phyloP scores from a whole-genome alignment of 1,140 invertebrate species.

The Scaptomyza hsui region DNA sequence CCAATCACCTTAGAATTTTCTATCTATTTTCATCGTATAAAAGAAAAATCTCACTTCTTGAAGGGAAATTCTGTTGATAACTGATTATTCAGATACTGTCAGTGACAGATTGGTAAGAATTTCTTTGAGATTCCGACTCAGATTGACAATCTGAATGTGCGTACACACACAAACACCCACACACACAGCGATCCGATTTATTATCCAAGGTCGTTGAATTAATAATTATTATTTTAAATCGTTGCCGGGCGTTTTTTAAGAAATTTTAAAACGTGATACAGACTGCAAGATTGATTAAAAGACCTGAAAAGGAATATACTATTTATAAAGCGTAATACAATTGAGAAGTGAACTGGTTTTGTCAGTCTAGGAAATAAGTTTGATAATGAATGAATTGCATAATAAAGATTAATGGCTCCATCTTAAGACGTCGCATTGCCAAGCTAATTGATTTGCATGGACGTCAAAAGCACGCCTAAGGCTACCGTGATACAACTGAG shows the following conservation, averaged over 20 bases:
- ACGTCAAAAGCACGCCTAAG: constrained; percentile 31
- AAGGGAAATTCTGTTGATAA: too few species aligned
- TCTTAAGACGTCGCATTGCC: constrained; percentile 26
- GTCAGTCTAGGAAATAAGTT: constrained; percentile 38
- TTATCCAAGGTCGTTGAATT: constrained; percentile 58
- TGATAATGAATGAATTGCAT: constrained; percentile 22
- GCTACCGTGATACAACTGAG: constrained; percentile 43
- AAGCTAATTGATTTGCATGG: constrained; percentile 45
- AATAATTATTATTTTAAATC: too few species aligned
- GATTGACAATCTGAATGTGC: constrained; percentile 7
- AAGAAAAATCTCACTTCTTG: too few species aligned
- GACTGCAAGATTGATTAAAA: constrained; percentile 45
- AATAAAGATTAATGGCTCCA: constrained; percentile 47
- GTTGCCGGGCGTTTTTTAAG: constrained; percentile 9
- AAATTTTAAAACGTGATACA: constrained; percentile 52
- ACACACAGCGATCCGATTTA: constrained; percentile 24
- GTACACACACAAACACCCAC: too few species aligned
- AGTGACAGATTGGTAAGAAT: too few species aligned
- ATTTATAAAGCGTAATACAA: constrained; percentile 19
- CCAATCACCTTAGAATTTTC: too few species aligned
- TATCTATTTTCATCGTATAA: too few species aligned
- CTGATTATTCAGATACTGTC: too few species aligned
- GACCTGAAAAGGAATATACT: constrained; percentile 43
- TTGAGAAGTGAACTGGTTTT: constrained; percentile 60
- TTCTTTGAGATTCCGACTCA: too few species aligned